These are phyloP conservation scores for Pterostichus niger DNA, from an alignment of 2,888 invertebrate genomes.

Conservation along the genomic window DNA sequence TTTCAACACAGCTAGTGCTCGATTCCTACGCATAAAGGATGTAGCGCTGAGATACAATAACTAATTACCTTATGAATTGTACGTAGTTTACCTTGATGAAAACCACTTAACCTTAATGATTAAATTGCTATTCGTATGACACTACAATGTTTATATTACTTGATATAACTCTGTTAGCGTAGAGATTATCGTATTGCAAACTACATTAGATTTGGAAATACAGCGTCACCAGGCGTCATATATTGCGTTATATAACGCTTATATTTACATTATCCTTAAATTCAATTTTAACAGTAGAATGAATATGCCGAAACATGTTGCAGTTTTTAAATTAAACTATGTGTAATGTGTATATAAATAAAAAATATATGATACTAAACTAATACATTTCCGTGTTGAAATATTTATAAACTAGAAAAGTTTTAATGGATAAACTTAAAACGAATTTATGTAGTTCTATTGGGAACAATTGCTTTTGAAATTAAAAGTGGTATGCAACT, in stretches of 20 bases:
- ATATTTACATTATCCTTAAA: too few species aligned
- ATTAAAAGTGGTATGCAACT: background rate
- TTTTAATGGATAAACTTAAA: constrained; percentile 22
- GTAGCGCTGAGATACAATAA: background rate
- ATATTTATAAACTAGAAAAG: background rate
- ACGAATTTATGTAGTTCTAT: background rate
- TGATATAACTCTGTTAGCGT: background rate
- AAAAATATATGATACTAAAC: background rate
- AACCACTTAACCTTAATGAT: background rate
- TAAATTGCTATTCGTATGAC: background rate
- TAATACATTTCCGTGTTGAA: background rate
- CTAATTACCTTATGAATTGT: constrained; percentile 3
- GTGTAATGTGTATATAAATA: too few species aligned
- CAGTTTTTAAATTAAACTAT: too few species aligned
- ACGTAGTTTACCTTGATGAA: background rate
- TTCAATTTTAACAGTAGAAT: too few species aligned
- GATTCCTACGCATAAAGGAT: background rate
- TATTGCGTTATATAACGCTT: too few species aligned
- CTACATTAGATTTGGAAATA: too few species aligned
- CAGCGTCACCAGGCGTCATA: too few species aligned
- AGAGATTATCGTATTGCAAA: background rate
- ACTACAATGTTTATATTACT: background rate
- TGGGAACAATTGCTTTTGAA: constrained; percentile 1
- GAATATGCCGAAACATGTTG: too few species aligned
- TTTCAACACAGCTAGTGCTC: background rate